A percentile compares a stretch with the other conserved stretches of the same genome.
phyloP scores from a whole-genome alignment of 2,888 invertebrate genomes.

The Steinernema hermaphroditum region DNA sequence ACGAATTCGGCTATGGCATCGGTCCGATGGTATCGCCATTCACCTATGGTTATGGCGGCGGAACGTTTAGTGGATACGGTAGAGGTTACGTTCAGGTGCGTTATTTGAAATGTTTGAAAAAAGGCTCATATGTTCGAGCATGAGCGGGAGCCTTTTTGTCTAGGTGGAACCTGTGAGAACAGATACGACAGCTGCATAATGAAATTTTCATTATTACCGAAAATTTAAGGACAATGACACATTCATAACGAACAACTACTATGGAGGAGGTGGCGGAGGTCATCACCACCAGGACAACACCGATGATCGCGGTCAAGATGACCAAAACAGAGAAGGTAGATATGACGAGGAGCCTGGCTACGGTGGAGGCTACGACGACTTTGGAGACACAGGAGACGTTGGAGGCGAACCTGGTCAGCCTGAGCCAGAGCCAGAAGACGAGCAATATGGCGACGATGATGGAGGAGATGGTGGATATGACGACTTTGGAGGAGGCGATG shows the following conservation, averaged over 20 bases:
- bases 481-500: conserved; percentile 38
- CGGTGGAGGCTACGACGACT: conserved; percentile 39
- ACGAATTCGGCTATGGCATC: conserved; percentile 40
- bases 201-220: no score
- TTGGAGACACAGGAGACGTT: neutral
- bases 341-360: conserved; percentile 39
- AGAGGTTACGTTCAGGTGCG: conserved; percentile 49
- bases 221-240: conserved; percentile 63
- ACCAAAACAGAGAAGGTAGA: conserved; percentile 38
- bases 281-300: conserved; percentile 20
- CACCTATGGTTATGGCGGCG: conserved; percentile 45
- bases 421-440: neutral
- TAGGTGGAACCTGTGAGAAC: no score
- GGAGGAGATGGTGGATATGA: conserved; percentile 41
- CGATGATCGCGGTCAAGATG: conserved; percentile 19
- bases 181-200: no score
- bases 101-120: conserved; percentile 36
- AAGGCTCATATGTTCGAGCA: no score
- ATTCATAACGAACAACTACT: conserved; percentile 56
- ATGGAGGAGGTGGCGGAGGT: conserved; percentile 35
- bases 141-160: no score
- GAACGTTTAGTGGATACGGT: conserved; percentile 44
- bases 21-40: conserved; percentile 40
- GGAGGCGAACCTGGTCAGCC: conserved; percentile 28
- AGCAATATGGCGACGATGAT: conserved; percentile 34